Evolutionary conservation across 2,113 vertebrate genomes (phyloP).

Genomic region (Clarias gariepinus): DNA sequence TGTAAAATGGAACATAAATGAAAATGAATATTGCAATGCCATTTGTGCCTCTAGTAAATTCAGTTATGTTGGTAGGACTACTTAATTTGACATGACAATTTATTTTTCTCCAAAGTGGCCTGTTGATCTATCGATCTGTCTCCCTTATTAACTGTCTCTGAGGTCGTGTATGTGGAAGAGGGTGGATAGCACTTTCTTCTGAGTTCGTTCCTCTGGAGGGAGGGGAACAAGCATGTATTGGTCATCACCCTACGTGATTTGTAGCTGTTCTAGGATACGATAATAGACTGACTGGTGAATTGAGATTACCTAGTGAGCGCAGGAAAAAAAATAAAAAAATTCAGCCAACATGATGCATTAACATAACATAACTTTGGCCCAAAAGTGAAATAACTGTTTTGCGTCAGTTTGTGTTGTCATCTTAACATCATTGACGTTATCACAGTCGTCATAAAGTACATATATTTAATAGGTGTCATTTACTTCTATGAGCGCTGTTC

Average conservation of each 20-base stretch:
- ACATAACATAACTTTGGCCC: neutral
- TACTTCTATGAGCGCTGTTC: neutral
- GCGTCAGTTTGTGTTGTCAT: too few relatives aligned
- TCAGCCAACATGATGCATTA: neutral
- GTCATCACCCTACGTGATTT: neutral
- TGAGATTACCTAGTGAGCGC: neutral
- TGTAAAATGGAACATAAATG: neutral
- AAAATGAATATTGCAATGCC: neutral
- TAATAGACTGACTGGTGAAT: neutral
- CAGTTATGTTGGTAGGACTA: neutral
- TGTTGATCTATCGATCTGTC: too few relatives aligned
- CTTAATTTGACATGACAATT: neutral
- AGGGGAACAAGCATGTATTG: neutral
- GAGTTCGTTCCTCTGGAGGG: neutral
- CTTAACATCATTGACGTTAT: neutral
- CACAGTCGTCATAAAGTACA: neutral
- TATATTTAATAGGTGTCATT: neutral
- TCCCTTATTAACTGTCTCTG: too few relatives aligned
- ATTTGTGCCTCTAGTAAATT: slow-evolving; percentile 18
- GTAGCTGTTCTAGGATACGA: neutral
- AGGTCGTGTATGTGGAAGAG: neutral
- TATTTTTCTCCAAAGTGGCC: too few relatives aligned
- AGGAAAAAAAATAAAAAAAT: neutral
- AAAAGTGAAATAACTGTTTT: neutral
- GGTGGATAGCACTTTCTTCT: neutral